Conservation (phyloP, 2,113 vertebrate genomes). For the Lichenostomus cassidix region DNA sequence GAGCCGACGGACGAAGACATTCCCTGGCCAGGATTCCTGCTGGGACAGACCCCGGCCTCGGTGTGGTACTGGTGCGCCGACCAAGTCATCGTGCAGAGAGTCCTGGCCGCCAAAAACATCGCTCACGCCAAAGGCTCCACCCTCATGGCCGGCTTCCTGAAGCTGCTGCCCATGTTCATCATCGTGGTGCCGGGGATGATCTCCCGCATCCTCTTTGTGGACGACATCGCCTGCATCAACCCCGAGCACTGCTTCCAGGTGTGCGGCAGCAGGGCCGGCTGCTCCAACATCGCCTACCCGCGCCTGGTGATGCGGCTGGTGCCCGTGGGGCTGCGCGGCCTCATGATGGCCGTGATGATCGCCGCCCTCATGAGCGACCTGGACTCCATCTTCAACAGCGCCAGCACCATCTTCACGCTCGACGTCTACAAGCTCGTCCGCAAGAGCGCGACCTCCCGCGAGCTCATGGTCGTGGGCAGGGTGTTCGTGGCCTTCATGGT, state of each 20-base stretch:
- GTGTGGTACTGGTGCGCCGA: constrained; percentile 99
- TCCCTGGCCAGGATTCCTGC: constrained; percentile 95
- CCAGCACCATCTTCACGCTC: constrained; percentile 97
- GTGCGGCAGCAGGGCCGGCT: constrained; percentile 93
- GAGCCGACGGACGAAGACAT: constrained; percentile 93
- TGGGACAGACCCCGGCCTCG: constrained; percentile 96
- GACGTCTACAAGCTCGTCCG: constrained; percentile 92
- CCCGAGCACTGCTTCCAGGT: constrained; percentile 96
- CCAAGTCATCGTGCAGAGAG: constrained; percentile 97
- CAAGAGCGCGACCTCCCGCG: constrained; percentile 81
- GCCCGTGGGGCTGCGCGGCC: constrained; percentile 91
- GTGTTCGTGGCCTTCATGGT: constrained; percentile 96
- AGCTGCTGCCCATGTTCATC: constrained; percentile 96
- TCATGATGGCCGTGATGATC: constrained; percentile 99
- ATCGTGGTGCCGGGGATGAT: constrained; percentile 99
- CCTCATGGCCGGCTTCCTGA: constrained; percentile 95
- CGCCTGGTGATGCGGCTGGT: constrained; percentile 94
- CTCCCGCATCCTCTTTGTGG: constrained; percentile 89
- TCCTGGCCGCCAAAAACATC: constrained; percentile 94
- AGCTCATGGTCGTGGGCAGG: constrained; percentile 91
- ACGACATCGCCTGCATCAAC: constrained; percentile 94
- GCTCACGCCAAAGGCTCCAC: constrained; percentile 93
- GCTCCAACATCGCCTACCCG: constrained; percentile 97
- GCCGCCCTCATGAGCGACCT: constrained; percentile 98
- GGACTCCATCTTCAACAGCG: constrained; percentile 98